Base-by-base conservation (phyloP, 2,888 invertebrate genomes). In the Agrochola litura region DNA sequence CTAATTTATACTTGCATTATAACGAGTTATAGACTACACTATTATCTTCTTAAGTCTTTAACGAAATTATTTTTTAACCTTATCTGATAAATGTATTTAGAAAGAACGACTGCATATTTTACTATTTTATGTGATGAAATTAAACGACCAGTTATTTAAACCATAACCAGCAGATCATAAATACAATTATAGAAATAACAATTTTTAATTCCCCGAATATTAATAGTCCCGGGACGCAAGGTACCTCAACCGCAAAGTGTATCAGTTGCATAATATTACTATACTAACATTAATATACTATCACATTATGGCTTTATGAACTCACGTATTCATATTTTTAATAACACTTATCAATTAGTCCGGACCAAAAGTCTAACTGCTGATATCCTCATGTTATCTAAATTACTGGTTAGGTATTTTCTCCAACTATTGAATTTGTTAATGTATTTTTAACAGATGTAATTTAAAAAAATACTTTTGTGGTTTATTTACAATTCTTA, bases 131-230 rank as follows among this genome's bases (percentile, higher is more conserved):
- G n/a, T 16, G 16, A 54, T 16, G 56, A 64, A 49, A 58, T 49
- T 19, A 25, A 60, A 46, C 16, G 14, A n/a, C 8, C 6, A 37
- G n/a, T 66, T 25, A 60, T 60, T 69, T 73, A 46, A n/a, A 60
- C 41, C 22, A 54, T 63, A 58, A 60, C 25, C 16, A 58, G 56
- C 8, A 52, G 37, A 70, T 58, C 25, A 25, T 65, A 54, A 58
- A 49, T 52, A 52, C 16, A 49, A 49, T 52, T 52, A 52, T 19
- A 52, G 6, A 37, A 5, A 49, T n/a, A 67, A 63, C 81, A 63
- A 81, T 83, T 68, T 76, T 73, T 64, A 81, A 68, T 70, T 56
- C 30, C 37, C 16, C 73, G n/a, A 52, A 69, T 63, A 56, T 75
- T 75, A 63, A 73, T 76, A 69, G 72, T 60, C 41, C 70, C 74